Evolutionary conservation across 92 coral and sea anemone species (phyloP), one percentile per base, ranked within the genome.

Genomic region (Scolanthus callimorphus): DNA sequence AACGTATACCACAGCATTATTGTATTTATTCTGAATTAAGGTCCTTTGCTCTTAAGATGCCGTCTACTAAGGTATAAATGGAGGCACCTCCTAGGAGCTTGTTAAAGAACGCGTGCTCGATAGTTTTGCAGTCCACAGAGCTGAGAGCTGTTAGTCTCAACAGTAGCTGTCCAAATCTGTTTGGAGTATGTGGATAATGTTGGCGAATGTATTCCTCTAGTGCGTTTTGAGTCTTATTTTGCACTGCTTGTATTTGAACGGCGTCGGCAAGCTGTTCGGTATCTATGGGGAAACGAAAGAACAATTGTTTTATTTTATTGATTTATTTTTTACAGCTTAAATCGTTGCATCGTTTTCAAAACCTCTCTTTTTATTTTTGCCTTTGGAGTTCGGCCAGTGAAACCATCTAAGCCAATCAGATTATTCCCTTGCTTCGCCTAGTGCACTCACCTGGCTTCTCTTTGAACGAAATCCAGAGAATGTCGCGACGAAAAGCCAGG

Each of bases 201-300:
- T 84, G 65, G 25, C 86, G 85, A 4, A 84, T 77, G 58, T 94
- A 86, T 17, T 94, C 99, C 50, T 94, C 99, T 34, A 94, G 63
- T 6, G 99, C 99, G 56, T 90, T 89, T 54, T 90, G 96, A 13
- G 96, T 84, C 78, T 94, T 94, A 64, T 94, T 94, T 46, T 94
- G 99, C 28, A 90, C 86, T 2, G 96, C 99, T 73, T 94, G 99
- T 3, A 94, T 82, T 58, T 94, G 99, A 25, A 90, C 79, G 19
- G 85, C 71, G 63, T 94, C 99, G 0, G 89, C 74, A 25, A 94
- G 77, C 25, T 86, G 96, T 39, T 94, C 99, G 25, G 84, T 94
- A 41, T 94, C 99, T 94, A 72, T 37, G 11, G 34, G 11, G 24
- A 30, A 15, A 52, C 15, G 41, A 34, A 34, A 6, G 41, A 34